Conservation (phyloP, 2,113 vertebrate genomes). For the Eclectus roratus region DNA sequence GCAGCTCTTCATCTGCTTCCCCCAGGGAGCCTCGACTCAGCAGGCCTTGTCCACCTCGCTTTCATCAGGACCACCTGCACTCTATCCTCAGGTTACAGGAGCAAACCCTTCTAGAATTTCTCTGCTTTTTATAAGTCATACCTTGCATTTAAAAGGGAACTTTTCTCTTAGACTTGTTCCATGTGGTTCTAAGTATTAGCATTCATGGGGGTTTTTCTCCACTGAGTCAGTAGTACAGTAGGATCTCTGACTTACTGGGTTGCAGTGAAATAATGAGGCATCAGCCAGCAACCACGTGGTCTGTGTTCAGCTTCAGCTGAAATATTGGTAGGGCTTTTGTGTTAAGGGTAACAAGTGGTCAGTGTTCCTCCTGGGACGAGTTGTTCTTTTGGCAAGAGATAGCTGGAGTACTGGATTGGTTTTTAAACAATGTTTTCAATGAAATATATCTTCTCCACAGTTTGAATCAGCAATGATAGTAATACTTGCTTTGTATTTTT, state of each 20-base stretch:
- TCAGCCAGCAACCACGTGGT: not conserved
- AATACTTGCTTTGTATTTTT: not conserved
- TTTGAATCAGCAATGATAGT: not conserved
- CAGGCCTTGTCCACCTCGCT: conserved; percentile 78
- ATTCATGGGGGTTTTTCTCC: not conserved
- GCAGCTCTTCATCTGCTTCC: conserved; percentile 81
- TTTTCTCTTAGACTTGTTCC: not conserved
- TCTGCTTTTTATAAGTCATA: conserved; percentile 48
- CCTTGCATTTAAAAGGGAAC: not conserved
- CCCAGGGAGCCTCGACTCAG: conserved; percentile 77
- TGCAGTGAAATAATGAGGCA: not conserved
- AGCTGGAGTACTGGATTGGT: not conserved
- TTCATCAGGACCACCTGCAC: conserved; percentile 76
- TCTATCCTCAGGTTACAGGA: conserved; percentile 81
- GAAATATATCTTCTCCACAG: not conserved
- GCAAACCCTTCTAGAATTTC: conserved; percentile 63
- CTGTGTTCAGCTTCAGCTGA: not conserved
- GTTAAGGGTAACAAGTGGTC: not conserved
- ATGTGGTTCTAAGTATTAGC: not conserved
- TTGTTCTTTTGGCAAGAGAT: not conserved
- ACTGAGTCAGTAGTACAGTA: not conserved
- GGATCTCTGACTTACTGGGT: not conserved
- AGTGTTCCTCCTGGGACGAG: not conserved
- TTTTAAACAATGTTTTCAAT: not conserved
- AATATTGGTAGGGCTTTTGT: not conserved